These are phyloP conservation scores for Cephus nigrinus DNA, from an alignment of 2,888 invertebrate species.

Conservation along the genomic window DNA sequence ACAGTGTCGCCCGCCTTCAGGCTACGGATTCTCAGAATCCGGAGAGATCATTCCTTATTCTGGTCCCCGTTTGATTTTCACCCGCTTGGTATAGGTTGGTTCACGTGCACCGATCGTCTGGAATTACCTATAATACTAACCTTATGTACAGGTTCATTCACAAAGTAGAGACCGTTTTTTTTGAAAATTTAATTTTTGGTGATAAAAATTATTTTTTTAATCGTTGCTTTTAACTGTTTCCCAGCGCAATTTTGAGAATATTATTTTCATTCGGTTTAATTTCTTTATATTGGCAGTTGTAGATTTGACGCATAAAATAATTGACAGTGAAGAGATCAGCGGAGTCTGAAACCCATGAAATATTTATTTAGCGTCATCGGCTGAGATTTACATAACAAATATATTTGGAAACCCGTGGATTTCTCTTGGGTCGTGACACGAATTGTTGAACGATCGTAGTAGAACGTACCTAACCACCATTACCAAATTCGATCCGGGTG, in stretches of 20 bases:
- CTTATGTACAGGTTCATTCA: not conserved
- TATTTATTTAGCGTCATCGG: conserved; percentile 16
- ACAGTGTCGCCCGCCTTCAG: conserved; percentile 6
- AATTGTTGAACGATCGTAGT: conserved; percentile 2
- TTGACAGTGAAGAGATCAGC: not conserved
- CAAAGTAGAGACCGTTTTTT: not conserved
- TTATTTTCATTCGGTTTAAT: not conserved
- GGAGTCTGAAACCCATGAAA: conserved; percentile 4
- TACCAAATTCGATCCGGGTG: not conserved
- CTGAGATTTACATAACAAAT: conserved; percentile 19
- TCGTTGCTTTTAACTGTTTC: not conserved
- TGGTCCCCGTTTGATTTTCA: conserved; percentile 29
- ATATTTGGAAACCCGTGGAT: conserved; percentile 18
- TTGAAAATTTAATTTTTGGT: not conserved
- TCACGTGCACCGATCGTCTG: not conserved
- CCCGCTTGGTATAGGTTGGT: not conserved
- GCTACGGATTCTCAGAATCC: conserved; percentile 31
- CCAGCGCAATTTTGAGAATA: not conserved
- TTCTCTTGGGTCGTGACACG: conserved; percentile 15
- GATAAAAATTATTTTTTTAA: not conserved
- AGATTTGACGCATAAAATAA: not conserved
- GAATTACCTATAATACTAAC: not conserved
- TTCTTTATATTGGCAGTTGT: not conserved
- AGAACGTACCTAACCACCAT: not conserved
- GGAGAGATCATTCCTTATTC: conserved; percentile 34